Evolutionary conservation across 2,797 vertebrate genomes (phyloP), one percentile per base, ranked within the genome.

Genomic region (Enteromius fasciolatus): DNA sequence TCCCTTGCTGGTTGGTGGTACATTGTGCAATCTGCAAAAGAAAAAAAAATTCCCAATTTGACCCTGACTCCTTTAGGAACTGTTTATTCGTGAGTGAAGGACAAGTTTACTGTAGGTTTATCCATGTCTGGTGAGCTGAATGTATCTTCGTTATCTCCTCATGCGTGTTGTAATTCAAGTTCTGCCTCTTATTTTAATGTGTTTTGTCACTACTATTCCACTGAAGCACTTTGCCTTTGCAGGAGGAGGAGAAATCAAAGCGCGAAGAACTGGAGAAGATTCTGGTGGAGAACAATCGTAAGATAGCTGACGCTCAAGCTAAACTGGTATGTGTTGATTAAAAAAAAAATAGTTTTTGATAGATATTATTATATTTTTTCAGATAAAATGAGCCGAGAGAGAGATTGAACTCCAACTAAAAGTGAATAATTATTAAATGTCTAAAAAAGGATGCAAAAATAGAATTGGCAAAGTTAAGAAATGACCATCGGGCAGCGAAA

Each of bases 181-280:
- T 76, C 17, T 61, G 41, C 14, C 28, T 10, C 61, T 36, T 17
- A 10, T 66, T 66, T 66, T 36, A 52, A 4, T 2, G 59, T 50
- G 25, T 41, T 75, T n/a, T 25, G 46, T 52, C 48, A 25, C 31
- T 54, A 6, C 14, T 18, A 41, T n/a, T 46, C 15, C 15, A 54
- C 52, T 75, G 25, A 82, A 41, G 23, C 94, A 90, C 97, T 94
- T 98, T 95, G 93, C 94, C 96, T 96, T 66, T 97, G 92, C 96
- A 99, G 98, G 98, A 99, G 94, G 98, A 99, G 96, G 98, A 99
- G 92, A 97, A 97, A 92, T 97, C 97, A 87, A 99, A 99, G 93
- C 96, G 98, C 91, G 98, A 98, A 95, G 98, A 99, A 87, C 94
- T 99, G 91, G 98, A 99, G 93, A 97, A 97, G 95, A 99, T 99